Conservation (phyloP, 2,113 vertebrate species). For the Carassius auratus region DNA sequence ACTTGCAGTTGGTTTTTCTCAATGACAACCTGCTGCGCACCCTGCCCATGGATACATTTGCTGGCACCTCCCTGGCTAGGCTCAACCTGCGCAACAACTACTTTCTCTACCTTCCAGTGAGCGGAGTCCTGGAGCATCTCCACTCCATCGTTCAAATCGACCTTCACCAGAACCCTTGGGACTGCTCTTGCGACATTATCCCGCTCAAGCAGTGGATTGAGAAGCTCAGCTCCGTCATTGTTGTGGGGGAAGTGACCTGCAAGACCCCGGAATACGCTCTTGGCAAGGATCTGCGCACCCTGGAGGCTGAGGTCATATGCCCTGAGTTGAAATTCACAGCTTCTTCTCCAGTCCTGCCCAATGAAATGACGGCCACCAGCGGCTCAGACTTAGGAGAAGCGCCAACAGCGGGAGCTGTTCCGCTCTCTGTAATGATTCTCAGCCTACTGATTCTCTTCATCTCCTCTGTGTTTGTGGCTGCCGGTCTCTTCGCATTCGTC, state of each 20-base stretch:
- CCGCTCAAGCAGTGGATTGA: slow-evolving; percentile 98
- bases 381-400: slow-evolving; percentile 80
- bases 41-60: slow-evolving; percentile 89
- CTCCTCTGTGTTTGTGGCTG: slow-evolving; percentile 89
- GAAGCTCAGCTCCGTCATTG: slow-evolving; percentile 93
- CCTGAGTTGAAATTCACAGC: slow-evolving; percentile 82
- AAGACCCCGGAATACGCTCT: slow-evolving; percentile 88
- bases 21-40: slow-evolving; percentile 93
- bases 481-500: slow-evolving; percentile 90
- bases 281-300: slow-evolving; percentile 84
- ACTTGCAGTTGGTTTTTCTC: slow-evolving; percentile 93
- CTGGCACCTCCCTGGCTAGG: slow-evolving; percentile 90
- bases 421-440: slow-evolving; percentile 91
- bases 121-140: slow-evolving; percentile 91
- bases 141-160: slow-evolving; percentile 97
- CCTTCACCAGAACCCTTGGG: slow-evolving; percentile 97
- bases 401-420: slow-evolving; percentile 80
- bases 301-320: slow-evolving; percentile 87
- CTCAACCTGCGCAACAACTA: slow-evolving; percentile 96
- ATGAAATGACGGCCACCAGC: slow-evolving; percentile 77
- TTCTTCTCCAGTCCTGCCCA: slow-evolving; percentile 76
- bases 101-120: slow-evolving; percentile 90
- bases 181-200: slow-evolving; percentile 94
- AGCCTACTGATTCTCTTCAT: slow-evolving; percentile 92
- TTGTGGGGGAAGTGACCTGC: slow-evolving; percentile 93